A percentile compares a stretch with the other conserved stretches of the same genome.
Evolutionary conservation across 1,140 invertebrate genomes (phyloP).

Genomic region (Asbolus verrucosus): DNA sequence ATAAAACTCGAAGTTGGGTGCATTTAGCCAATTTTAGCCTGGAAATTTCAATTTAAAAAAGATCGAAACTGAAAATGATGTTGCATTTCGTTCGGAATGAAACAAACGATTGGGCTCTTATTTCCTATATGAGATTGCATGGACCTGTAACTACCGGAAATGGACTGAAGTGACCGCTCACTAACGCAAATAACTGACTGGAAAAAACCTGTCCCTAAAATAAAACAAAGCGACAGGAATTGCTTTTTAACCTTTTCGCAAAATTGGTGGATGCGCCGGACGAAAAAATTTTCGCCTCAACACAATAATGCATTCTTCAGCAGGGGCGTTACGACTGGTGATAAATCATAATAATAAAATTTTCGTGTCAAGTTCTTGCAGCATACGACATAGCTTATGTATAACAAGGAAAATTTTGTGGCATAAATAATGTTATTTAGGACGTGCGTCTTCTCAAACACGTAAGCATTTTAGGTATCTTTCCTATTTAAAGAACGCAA

Average conservation of each 20-base stretch:
- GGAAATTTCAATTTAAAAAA: neutral
- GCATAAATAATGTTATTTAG: slow-evolving; percentile 40
- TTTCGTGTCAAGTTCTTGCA: slow-evolving; percentile 39
- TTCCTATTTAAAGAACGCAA: slow-evolving; percentile 21
- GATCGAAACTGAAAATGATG: slow-evolving; percentile 6
- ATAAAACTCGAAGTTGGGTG: too few species aligned
- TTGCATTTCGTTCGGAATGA: slow-evolving; percentile 13
- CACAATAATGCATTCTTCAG: slow-evolving; percentile 35
- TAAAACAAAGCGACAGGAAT: slow-evolving; percentile 16
- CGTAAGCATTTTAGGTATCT: slow-evolving; percentile 29
- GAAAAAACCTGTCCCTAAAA: slow-evolving; percentile 37
- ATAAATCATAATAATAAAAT: slow-evolving; percentile 45
- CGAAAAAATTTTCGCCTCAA: slow-evolving; percentile 7
- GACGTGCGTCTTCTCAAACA: slow-evolving; percentile 23
- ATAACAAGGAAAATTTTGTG: slow-evolving; percentile 30
- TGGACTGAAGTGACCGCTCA: slow-evolving; percentile 43
- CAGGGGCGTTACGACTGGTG: neutral
- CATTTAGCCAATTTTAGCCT: neutral
- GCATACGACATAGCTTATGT: slow-evolving; percentile 13
- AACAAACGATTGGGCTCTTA: slow-evolving; percentile 43
- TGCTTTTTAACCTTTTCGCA: too few species aligned
- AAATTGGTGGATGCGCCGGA: slow-evolving; percentile 18
- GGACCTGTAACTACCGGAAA: slow-evolving; percentile 41
- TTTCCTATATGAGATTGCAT: slow-evolving; percentile 47
- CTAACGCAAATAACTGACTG: slow-evolving; percentile 43